phyloP scores from a whole-genome alignment of 2,797 vertebrate species.

The Pelobates cultripes region DNA sequence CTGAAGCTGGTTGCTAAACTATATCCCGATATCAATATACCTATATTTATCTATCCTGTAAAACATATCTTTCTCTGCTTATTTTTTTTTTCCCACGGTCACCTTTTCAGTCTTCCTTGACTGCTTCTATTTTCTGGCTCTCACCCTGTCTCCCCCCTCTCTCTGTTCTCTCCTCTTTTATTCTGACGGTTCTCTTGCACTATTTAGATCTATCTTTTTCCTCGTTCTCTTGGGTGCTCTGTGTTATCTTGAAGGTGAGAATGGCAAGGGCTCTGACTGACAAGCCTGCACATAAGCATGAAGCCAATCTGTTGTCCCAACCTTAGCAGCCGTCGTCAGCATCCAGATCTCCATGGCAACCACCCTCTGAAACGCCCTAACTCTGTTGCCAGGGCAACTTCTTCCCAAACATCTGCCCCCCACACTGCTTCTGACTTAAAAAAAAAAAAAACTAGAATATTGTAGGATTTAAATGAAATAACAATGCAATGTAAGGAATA shows the following conservation, averaged over 20 bases:
- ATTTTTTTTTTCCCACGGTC: constrained; percentile 12
- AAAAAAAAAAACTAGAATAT: constrained; percentile 54
- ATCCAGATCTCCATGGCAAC: constrained; percentile 82
- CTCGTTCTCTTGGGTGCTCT: constrained; percentile 63
- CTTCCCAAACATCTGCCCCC: constrained; percentile 76
- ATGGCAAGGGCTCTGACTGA: constrained; percentile 78
- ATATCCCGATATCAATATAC: background rate
- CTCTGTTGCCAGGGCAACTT: constrained; percentile 80
- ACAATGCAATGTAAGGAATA: constrained; percentile 14
- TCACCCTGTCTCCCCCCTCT: constrained; percentile 57
- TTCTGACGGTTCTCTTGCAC: constrained; percentile 21
- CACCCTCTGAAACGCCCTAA: constrained; percentile 78
- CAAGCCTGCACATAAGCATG: constrained; percentile 80
- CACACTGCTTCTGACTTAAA: constrained; percentile 54
- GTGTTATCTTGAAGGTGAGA: constrained; percentile 70
- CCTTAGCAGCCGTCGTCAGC: constrained; percentile 83
- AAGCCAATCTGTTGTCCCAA: constrained; percentile 80
- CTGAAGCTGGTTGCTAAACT: background rate
- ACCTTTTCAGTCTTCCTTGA: constrained; percentile 43
- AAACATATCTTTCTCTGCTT: background rate
- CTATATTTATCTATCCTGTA: constrained; percentile 20
- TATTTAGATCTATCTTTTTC: constrained; percentile 48
- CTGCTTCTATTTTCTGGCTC: constrained; percentile 34
- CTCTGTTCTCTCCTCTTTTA: constrained; percentile 58
- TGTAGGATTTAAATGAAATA: constrained; percentile 51